Percentiles rank a stretch among this genome's conserved stretches.
These are phyloP conservation scores for Schizotus pectinicornis DNA, from an alignment of 2,888 invertebrate species.

Conservation along the genomic window DNA sequence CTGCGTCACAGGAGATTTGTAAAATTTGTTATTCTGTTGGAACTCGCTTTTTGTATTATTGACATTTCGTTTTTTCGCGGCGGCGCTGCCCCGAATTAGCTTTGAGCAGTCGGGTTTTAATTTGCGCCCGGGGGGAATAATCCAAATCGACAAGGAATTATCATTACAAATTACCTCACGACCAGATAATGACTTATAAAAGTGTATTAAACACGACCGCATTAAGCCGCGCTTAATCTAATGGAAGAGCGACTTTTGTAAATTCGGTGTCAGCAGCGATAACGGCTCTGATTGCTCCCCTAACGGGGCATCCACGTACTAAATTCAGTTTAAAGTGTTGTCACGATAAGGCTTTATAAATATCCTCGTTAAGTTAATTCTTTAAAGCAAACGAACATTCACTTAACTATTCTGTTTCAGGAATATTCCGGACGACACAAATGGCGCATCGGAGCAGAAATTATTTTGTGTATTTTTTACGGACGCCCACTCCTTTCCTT, in stretches of 20 bases:
- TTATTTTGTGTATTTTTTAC: slow-evolving; percentile 1
- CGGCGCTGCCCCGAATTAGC: no score
- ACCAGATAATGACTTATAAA: slow-evolving; percentile 47
- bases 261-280: slow-evolving; percentile 51
- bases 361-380: slow-evolving; percentile 56
- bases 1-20: no score
- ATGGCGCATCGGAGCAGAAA: slow-evolving; percentile 27
- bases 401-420: slow-evolving; percentile 36
- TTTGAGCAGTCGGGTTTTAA: no score
- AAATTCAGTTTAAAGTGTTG: slow-evolving; percentile 56
- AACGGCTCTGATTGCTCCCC: slow-evolving; percentile 51
- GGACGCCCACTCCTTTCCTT: neutral
- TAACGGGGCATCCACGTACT: slow-evolving; percentile 49
- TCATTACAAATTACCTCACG: slow-evolving; percentile 14
- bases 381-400: slow-evolving; percentile 44
- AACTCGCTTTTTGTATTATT: no score
- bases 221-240: slow-evolving; percentile 51
- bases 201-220: slow-evolving; percentile 51
- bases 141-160: slow-evolving; percentile 13
- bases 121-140: neutral
- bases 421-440: slow-evolving; percentile 31
- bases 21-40: no score
- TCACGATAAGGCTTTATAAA: slow-evolving; percentile 56
- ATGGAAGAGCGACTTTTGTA: slow-evolving; percentile 50
- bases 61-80: no score